phyloP scores from a whole-genome alignment of 2,888 invertebrate species.

The Microplitis deprimator region DNA sequence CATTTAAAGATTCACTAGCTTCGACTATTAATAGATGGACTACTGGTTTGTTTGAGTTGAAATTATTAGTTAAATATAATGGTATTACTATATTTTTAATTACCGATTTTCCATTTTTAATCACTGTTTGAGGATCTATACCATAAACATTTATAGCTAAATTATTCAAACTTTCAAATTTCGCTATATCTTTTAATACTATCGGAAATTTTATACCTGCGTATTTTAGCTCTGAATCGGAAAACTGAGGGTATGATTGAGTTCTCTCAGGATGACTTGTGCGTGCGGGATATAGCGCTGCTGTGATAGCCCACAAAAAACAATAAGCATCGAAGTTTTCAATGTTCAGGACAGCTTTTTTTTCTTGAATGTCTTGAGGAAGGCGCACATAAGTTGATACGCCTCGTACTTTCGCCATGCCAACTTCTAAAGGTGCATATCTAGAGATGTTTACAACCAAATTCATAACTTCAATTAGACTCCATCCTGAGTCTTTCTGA shows the following conservation, averaged over 20 bases:
- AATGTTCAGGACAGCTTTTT: slow-evolving; percentile 53
- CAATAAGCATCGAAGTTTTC: slow-evolving; percentile 51
- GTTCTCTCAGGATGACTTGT: not conserved
- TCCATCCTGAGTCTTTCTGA: not conserved
- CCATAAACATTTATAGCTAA: slow-evolving; percentile 15
- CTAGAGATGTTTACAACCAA: not conserved
- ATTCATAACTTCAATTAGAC: not conserved
- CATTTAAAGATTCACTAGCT: not conserved
- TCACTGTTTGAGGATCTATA: not conserved
- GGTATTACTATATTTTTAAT: slow-evolving; percentile 5
- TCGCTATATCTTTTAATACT: not conserved
- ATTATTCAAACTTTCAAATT: slow-evolving; percentile 14
- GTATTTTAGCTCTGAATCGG: not conserved
- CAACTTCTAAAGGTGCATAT: slow-evolving; percentile 2
- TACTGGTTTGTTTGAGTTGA: not conserved
- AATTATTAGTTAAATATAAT: not conserved
- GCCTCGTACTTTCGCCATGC: not conserved
- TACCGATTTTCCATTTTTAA: not conserved
- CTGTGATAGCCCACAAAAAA: slow-evolving; percentile 47
- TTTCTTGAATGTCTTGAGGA: slow-evolving; percentile 45
- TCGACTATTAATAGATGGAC: slow-evolving; percentile 17
- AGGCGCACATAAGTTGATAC: not conserved
- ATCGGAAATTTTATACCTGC: slow-evolving; percentile 2
- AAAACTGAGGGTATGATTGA: not conserved
- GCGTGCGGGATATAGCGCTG: slow-evolving; percentile 40